Conservation (phyloP, 2,888 invertebrate species). For the Branchipolynoe longqiensis region DNA sequence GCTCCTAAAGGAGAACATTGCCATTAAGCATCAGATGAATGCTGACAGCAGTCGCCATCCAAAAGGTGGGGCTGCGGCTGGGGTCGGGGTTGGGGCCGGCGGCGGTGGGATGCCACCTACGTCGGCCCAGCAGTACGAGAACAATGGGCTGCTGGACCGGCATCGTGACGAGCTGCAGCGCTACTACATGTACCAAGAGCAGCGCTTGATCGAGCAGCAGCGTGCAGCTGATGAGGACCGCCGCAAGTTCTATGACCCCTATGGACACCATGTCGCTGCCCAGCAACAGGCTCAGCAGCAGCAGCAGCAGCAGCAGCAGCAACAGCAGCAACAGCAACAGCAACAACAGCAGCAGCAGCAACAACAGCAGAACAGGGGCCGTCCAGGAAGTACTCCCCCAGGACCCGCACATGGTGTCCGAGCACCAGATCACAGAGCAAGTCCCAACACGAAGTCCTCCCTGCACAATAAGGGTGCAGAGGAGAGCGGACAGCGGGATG, state of each 20-base stretch:
- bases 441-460: neutral
- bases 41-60: constrained; percentile 3
- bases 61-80: constrained; percentile 72
- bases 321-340: constrained; percentile 15
- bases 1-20: constrained; percentile 81
- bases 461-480: neutral
- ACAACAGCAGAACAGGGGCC: neutral
- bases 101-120: neutral
- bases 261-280: constrained; percentile 17
- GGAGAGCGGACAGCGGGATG: neutral
- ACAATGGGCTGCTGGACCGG: constrained; percentile 66
- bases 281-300: constrained; percentile 16
- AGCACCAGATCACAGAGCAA: neutral
- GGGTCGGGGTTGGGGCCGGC: neutral
- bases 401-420: neutral
- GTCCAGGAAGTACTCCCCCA: constrained; percentile 12
- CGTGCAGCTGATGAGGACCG: constrained; percentile 32
- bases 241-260: constrained; percentile 40
- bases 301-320: constrained; percentile 9
- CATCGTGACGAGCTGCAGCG: constrained; percentile 77
- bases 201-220: constrained; percentile 80
- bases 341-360: constrained; percentile 7
- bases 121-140: constrained; percentile 19
- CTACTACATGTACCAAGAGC: constrained; percentile 85
- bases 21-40: constrained; percentile 81